Evolutionary conservation across 2,113 vertebrate species (phyloP).

Genomic region (Bubo bubo): DNA sequence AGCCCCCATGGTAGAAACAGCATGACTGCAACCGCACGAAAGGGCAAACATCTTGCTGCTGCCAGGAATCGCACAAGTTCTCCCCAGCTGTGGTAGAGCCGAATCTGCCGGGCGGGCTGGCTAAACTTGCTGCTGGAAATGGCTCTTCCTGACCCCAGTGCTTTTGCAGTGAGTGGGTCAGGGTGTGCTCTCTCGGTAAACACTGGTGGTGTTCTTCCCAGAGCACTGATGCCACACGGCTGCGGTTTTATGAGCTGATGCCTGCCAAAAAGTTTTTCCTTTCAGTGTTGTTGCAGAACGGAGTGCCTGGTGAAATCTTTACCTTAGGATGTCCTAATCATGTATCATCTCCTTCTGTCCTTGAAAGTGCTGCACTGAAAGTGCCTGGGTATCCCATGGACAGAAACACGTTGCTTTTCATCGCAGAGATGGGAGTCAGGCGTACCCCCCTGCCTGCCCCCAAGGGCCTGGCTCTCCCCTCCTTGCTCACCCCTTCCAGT

Average conservation of each 20-base stretch:
- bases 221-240: neutral
- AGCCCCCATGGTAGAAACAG: neutral
- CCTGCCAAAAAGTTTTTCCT: neutral
- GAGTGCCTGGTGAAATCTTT: neutral
- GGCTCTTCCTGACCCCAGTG: neutral
- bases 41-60: neutral
- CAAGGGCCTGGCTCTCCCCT: neutral
- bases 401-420: neutral
- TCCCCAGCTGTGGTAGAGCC: neutral
- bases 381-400: neutral
- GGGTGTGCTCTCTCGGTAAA: accelerated
- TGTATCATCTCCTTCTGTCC: neutral
- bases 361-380: neutral
- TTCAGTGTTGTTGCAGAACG: neutral
- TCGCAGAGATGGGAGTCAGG: neutral
- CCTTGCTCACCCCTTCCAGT: accelerated
- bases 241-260: neutral
- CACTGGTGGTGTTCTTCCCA: accelerated
- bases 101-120: neutral
- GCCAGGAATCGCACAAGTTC: accelerated
- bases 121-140: neutral
- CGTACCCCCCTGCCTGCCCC: neutral
- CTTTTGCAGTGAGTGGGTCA: neutral
- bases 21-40: neutral
- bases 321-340: neutral